Conservation (phyloP, 2,888 invertebrate species). For the Apeira syringaria region DNA sequence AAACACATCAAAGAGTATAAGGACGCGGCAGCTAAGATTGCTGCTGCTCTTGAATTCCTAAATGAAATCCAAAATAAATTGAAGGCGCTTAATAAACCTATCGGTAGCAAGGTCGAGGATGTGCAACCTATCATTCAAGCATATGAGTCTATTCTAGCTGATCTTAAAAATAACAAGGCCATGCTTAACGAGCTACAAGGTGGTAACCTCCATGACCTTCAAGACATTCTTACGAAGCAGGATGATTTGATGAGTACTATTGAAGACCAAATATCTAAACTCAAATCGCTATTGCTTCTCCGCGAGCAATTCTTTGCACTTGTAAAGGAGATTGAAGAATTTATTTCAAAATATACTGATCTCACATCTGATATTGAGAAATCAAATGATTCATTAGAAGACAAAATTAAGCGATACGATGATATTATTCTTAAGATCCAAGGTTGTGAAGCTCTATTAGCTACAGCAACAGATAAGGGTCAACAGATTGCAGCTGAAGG, state of each 20-base stretch:
- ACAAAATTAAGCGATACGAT: slow-evolving; percentile 94
- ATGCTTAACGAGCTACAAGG: slow-evolving; percentile 91
- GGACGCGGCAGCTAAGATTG: slow-evolving; percentile 90
- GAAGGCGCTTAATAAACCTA: slow-evolving; percentile 92
- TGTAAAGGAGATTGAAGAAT: slow-evolving; percentile 93
- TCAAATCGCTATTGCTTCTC: slow-evolving; percentile 90
- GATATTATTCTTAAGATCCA: slow-evolving; percentile 94
- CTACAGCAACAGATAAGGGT: slow-evolving; percentile 95
- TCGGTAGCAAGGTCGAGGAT: slow-evolving; percentile 94
- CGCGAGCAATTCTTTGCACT: slow-evolving; percentile 95
- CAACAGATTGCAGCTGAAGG: slow-evolving; percentile 96
- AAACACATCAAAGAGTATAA: slow-evolving; percentile 92
- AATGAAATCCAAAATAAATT: slow-evolving; percentile 92
- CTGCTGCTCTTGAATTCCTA: slow-evolving; percentile 91
- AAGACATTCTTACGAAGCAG: slow-evolving; percentile 91
- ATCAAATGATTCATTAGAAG: slow-evolving; percentile 91
- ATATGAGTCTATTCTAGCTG: slow-evolving; percentile 90
- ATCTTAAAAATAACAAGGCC: slow-evolving; percentile 90
- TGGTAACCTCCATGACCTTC: slow-evolving; percentile 90
- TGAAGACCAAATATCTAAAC: slow-evolving; percentile 92
- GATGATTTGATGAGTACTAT: slow-evolving; percentile 93
- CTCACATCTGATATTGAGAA: slow-evolving; percentile 93
- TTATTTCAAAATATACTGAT: slow-evolving; percentile 93
- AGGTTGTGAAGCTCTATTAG: slow-evolving; percentile 94
- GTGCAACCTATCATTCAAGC: slow-evolving; percentile 91